phyloP scores from a whole-genome alignment of 1,140 invertebrate species.

The Rhizoglyphus robini region DNA sequence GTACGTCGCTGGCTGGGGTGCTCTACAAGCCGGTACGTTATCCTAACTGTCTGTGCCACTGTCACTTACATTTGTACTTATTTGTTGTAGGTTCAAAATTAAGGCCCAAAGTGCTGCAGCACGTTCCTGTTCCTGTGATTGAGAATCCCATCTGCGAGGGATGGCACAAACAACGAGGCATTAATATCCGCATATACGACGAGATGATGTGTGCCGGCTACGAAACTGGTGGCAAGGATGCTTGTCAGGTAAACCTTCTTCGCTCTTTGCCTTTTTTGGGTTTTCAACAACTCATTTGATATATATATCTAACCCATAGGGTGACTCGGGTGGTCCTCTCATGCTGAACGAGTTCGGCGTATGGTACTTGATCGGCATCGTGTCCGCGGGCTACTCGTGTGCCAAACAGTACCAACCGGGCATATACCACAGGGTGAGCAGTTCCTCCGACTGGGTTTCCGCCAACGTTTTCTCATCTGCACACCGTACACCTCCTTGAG shows the following conservation, averaged over 20 bases:
- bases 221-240: slow-evolving; percentile 66
- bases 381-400: slow-evolving; percentile 69
- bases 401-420: slow-evolving; percentile 71
- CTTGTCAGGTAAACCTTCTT: slow-evolving; percentile 40
- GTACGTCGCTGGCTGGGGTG: slow-evolving; percentile 86
- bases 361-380: slow-evolving; percentile 67
- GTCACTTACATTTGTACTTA: background rate
- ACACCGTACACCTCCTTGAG: slow-evolving; percentile 14
- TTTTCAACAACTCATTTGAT: background rate
- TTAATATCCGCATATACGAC: slow-evolving; percentile 83
- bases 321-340: slow-evolving; percentile 67
- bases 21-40: slow-evolving; percentile 51
- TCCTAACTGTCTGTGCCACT: background rate
- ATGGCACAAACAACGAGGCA: slow-evolving; percentile 47
- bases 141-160: slow-evolving; percentile 50
- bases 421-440: slow-evolving; percentile 81
- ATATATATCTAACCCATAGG: slow-evolving; percentile 34
- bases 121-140: slow-evolving; percentile 56
- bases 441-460: slow-evolving; percentile 82
- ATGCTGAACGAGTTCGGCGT: slow-evolving; percentile 47
- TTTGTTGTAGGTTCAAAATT: slow-evolving; percentile 57
- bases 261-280: background rate
- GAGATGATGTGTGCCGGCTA: slow-evolving; percentile 96
- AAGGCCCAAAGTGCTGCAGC: slow-evolving; percentile 74
- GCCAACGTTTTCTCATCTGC: slow-evolving; percentile 29